Evolutionary conservation across 2,113 vertebrate species (phyloP).

Genomic region (Suncus etruscus): DNA sequence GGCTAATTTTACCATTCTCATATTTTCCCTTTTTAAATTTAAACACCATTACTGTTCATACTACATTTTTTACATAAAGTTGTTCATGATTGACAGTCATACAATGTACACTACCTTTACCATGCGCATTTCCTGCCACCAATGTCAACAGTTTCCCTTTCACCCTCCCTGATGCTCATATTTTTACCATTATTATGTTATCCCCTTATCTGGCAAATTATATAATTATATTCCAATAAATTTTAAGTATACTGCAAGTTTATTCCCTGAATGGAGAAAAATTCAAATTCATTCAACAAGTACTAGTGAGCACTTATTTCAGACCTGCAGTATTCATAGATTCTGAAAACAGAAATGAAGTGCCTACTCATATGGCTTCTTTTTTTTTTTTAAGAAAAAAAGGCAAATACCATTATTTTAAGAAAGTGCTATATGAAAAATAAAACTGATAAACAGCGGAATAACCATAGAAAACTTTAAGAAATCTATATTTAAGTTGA

Average conservation of each 20-base stretch:
- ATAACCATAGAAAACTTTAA: background rate
- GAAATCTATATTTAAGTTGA: background rate
- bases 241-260: background rate
- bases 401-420: conserved; percentile 17
- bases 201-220: background rate
- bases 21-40: conserved; percentile 1
- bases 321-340: background rate
- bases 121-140: too few species aligned
- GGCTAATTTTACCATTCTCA: conserved; percentile 10
- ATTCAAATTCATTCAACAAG: conserved; percentile 17
- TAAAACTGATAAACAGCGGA: background rate
- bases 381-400: background rate
- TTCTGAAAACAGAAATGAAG: conserved; percentile 11
- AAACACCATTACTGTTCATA: too few species aligned
- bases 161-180: too few species aligned
- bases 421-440: conserved; percentile 1
- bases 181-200: too few species aligned
- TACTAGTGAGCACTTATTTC: background rate
- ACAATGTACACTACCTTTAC: too few species aligned
- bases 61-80: too few species aligned
- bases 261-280: background rate
- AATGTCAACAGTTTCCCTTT: too few species aligned
- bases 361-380: background rate
- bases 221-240: conserved; percentile 40
- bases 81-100: too few species aligned